Evolutionary conservation across 2,113 vertebrate genomes (phyloP), one percentile per base, ranked within the genome.

Genomic region (Mystacornis crossleyi): DNA sequence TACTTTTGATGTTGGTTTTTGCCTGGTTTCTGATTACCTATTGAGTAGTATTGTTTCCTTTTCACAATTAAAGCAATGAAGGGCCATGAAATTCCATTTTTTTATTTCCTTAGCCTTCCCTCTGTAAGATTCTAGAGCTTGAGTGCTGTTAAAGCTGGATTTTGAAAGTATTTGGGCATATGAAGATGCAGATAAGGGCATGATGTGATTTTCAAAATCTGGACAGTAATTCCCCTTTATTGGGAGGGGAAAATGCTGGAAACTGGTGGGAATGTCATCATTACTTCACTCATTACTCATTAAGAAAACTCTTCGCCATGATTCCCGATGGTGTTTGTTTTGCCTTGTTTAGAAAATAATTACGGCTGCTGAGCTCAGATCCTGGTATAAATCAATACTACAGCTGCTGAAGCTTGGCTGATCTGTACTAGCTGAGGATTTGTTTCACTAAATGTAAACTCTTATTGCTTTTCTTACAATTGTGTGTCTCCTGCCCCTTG

Each of bases 281-380:
- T 66, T 55, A 34, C 25, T 66, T 86, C 38, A 34, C 19, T 78
- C 50, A 25, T 34, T 72, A 11, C 9, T 72, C 36, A 70, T 14
- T 38, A 48, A 58, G 40, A 16, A 50, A 61, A 81, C 7, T 5
- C 66, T 81, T 50, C 40, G 28, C 66, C 2, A 0, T 28, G 54
- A 72, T 54, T 58, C 50, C 45, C 7, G 3, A 36, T 62, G 43
- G 29, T 17, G 9, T 93, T 93, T 66, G 57, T 91, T 89, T 94
- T 72, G 78, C 73, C 62, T 81, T 36, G 50, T 70, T 95, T 70
- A 83, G 93, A 48, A 94, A 92, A 85, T 78, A 80, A 89, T 89
- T 60, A 51, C 34, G 77, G 62, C 62, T 34, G 54, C 66, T 83
- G 70, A 91, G 71, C 71, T 79, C 53, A 75, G 62, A 33, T 34